These are phyloP conservation scores for Osmoderma eremita DNA, from an alignment of 2,888 invertebrate genomes.

Conservation along the genomic window DNA sequence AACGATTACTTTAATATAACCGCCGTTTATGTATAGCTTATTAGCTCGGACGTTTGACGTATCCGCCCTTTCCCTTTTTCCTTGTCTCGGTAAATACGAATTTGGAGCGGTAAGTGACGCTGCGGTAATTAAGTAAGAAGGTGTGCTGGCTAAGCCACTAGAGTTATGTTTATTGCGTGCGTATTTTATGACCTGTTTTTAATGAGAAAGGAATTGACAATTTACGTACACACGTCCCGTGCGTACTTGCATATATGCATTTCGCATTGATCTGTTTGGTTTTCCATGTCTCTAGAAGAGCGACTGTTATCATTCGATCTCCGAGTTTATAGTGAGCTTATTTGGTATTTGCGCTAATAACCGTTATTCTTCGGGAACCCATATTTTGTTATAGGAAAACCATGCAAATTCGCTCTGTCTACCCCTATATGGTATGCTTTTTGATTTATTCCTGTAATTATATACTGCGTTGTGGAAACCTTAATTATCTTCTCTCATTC, in stretches of 20 bases:
- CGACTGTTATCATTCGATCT: slow-evolving; percentile 25
- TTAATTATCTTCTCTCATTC: too few species aligned
- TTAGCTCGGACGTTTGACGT: slow-evolving; percentile 15
- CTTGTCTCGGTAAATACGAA: not conserved
- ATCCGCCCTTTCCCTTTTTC: slow-evolving; percentile 9
- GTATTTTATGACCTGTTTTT: slow-evolving; percentile 28
- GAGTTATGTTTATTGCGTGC: slow-evolving; percentile 21
- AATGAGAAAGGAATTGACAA: slow-evolving; percentile 29
- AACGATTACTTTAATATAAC: slow-evolving; percentile 10
- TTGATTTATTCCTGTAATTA: not conserved
- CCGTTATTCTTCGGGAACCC: slow-evolving; percentile 16
- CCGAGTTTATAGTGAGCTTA: slow-evolving; percentile 15
- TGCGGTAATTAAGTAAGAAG: slow-evolving; percentile 30
- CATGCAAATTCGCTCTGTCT: too few species aligned
- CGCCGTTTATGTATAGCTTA: slow-evolving; percentile 11
- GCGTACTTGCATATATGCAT: not conserved
- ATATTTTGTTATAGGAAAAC: slow-evolving; percentile 7
- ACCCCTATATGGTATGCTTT: not conserved
- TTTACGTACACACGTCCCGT: slow-evolving; percentile 11
- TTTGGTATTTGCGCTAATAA: slow-evolving; percentile 24
- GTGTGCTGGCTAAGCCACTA: slow-evolving; percentile 18
- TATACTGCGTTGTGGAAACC: too few species aligned
- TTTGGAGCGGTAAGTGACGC: not conserved
- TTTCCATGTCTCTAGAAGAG: slow-evolving; percentile 16
- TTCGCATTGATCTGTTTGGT: slow-evolving; percentile 19